Evolutionary conservation across 2,888 invertebrate genomes (phyloP).

Genomic region (Rotaria macrura): DNA sequence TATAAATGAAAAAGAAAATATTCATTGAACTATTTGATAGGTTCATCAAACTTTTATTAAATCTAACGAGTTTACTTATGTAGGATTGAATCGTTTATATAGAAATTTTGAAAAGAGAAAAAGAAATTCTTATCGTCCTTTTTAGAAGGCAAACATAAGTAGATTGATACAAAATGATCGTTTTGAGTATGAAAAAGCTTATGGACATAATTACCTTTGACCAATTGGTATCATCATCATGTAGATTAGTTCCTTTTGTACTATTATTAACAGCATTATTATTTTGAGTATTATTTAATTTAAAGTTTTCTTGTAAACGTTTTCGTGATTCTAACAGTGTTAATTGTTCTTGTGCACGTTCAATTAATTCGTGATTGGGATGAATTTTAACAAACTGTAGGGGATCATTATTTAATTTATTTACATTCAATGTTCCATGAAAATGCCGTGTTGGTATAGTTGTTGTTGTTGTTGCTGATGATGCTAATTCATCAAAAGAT

Average conservation of each 20-base stretch:
- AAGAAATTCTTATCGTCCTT: too few species aligned
- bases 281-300: neutral
- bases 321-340: neutral
- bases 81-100: too few species aligned
- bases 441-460: conserved; percentile 11
- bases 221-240: conserved; percentile 1
- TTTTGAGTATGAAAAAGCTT: too few species aligned
- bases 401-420: conserved; percentile 8
- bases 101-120: too few species aligned
- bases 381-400: conserved; percentile 8
- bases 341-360: conserved; percentile 17
- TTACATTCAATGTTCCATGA: neutral
- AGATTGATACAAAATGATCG: too few species aligned
- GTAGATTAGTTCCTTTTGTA: neutral
- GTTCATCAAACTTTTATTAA: neutral
- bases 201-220: neutral
- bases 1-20: neutral
- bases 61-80: neutral
- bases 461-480: neutral
- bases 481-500: conserved; percentile 20
- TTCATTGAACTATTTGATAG: neutral
- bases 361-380: neutral
- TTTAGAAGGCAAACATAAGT: too few species aligned
- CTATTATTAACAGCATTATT: neutral
- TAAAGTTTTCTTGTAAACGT: neutral